These are phyloP conservation scores for Taphrorychus bicolor DNA, from an alignment of 2,888 invertebrate species.

Conservation along the genomic window DNA sequence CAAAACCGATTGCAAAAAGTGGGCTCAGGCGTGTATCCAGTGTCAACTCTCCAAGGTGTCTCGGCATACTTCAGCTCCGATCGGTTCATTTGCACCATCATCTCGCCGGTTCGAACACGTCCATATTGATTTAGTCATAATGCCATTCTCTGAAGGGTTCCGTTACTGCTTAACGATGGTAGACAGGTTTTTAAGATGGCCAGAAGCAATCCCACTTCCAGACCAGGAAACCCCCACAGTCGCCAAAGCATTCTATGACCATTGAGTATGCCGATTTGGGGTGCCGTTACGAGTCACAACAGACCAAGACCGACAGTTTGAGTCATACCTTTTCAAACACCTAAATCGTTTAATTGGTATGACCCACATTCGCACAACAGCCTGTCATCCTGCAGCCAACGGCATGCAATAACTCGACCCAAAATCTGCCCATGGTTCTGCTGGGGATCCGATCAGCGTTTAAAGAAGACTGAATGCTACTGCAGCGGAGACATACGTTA, in stretches of 20 bases:
- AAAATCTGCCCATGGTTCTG: neutral
- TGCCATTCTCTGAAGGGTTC: neutral
- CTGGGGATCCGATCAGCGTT: neutral
- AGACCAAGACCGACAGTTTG: neutral
- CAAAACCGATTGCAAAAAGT: neutral
- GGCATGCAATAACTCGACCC: neutral
- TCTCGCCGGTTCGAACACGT: neutral
- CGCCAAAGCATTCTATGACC: neutral
- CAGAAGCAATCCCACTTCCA: neutral
- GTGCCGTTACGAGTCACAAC: neutral
- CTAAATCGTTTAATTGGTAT: too few species aligned
- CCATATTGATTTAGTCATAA: neutral
- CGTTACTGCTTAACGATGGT: neutral
- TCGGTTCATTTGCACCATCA: neutral
- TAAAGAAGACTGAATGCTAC: neutral
- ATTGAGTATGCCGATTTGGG: neutral
- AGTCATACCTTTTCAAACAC: neutral
- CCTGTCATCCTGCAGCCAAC: neutral
- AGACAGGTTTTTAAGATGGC: neutral
- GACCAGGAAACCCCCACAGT: neutral
- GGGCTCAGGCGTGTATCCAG: neutral
- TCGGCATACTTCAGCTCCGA: neutral
- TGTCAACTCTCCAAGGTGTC: too few species aligned
- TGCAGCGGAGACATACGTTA: neutral
- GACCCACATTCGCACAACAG: neutral